Evolutionary conservation across 2,888 invertebrate genomes (phyloP).

Genomic region (Cerastis leucographa): DNA sequence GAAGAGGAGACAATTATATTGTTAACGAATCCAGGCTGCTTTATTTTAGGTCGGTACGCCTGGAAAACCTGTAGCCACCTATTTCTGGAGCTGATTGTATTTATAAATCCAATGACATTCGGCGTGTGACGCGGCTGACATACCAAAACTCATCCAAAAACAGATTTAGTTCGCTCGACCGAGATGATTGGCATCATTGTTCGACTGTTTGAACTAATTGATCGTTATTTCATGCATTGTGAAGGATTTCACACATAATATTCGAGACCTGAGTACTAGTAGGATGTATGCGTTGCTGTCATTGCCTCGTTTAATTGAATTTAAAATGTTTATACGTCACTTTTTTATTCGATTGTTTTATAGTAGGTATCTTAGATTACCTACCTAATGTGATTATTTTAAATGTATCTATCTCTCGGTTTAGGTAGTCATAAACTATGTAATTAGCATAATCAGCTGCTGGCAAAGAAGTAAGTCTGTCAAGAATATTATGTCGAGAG

Average conservation of each 20-base stretch:
- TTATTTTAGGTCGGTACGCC: slow-evolving; percentile 90
- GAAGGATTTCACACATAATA: slow-evolving; percentile 55
- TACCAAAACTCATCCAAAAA: slow-evolving; percentile 91
- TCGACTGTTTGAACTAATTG: slow-evolving; percentile 82
- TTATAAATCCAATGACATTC: slow-evolving; percentile 91
- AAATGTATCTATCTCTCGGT: slow-evolving; percentile 33
- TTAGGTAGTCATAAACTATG: slow-evolving; percentile 38
- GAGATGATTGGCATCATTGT: slow-evolving; percentile 89
- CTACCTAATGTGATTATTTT: slow-evolving; percentile 12
- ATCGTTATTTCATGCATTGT: slow-evolving; percentile 69
- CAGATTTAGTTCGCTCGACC: slow-evolving; percentile 88
- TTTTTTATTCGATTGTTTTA: neutral
- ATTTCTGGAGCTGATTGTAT: slow-evolving; percentile 91
- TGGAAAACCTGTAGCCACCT: slow-evolving; percentile 91
- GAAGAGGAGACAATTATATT: slow-evolving; percentile 88
- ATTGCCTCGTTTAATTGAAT: slow-evolving; percentile 6
- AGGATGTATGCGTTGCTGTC: slow-evolving; percentile 40
- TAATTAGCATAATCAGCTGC: slow-evolving; percentile 45
- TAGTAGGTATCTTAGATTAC: neutral
- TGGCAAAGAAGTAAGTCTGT: slow-evolving; percentile 38
- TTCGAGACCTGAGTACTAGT: slow-evolving; percentile 17
- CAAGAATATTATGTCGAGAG: slow-evolving; percentile 49
- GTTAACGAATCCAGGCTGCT: slow-evolving; percentile 90
- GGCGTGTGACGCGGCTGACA: slow-evolving; percentile 89
- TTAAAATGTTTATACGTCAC: neutral